Evolutionary conservation across 2,888 invertebrate genomes (phyloP).

Genomic region (Calliopum simillimum): DNA sequence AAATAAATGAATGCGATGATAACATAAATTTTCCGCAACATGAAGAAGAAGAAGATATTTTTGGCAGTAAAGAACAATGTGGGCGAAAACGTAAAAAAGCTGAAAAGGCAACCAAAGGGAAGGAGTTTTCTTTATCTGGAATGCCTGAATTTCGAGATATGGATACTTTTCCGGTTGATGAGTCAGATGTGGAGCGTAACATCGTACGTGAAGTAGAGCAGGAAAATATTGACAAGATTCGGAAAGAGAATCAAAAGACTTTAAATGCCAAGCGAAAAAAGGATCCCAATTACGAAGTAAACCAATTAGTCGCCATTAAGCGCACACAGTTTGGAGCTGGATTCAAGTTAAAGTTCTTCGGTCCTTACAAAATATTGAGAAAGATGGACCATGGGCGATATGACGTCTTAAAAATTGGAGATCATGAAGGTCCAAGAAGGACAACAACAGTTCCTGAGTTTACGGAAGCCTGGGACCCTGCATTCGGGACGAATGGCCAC

Average conservation of each 20-base stretch:
- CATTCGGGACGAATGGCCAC: constrained; percentile 3
- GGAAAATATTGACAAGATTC: background rate
- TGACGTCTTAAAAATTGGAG: background rate
- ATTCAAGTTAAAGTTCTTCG: background rate
- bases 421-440: constrained; percentile 9
- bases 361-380: background rate
- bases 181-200: too few species aligned
- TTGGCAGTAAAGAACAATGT: too few species aligned
- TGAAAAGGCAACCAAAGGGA: too few species aligned
- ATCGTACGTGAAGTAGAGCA: too few species aligned
- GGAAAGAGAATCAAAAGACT: background rate
- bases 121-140: too few species aligned
- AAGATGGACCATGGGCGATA: constrained; percentile 1
- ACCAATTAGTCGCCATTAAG: constrained; percentile 5
- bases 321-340: constrained; percentile 3
- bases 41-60: too few species aligned
- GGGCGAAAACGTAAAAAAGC: too few species aligned
- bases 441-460: constrained; percentile 4
- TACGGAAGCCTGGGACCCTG: constrained; percentile 3
- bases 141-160: too few species aligned
- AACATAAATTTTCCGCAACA: too few species aligned
- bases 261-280: background rate
- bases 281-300: background rate
- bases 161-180: too few species aligned
- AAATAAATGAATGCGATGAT: too few species aligned